These are phyloP conservation scores for Varanus salvator DNA, from an alignment of 2,113 vertebrate species.

Conservation along the genomic window DNA sequence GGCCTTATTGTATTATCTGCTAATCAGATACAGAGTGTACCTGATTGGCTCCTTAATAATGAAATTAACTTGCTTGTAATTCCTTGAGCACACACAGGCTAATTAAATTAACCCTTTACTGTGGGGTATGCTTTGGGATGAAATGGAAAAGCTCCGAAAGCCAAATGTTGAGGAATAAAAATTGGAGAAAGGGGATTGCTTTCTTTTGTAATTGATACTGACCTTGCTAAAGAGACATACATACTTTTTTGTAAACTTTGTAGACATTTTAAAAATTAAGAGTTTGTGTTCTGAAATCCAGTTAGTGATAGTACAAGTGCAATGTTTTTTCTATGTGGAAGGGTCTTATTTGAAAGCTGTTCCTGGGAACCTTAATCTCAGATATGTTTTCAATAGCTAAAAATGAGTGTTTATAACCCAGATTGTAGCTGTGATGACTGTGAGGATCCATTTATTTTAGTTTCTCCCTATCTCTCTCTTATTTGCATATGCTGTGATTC, in stretches of 20 bases:
- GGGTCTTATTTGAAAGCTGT: accelerated
- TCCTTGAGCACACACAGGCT: constrained; percentile 76
- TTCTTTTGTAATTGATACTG: background rate
- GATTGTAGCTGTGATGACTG: background rate
- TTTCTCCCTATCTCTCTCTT: background rate
- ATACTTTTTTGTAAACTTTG: background rate
- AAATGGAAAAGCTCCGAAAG: constrained; percentile 50
- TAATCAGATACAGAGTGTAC: constrained; percentile 78
- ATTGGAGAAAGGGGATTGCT: background rate
- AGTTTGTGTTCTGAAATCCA: background rate
- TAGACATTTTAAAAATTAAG: background rate
- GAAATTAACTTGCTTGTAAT: constrained; percentile 80
- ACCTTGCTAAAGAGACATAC: background rate
- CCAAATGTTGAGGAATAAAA: constrained; percentile 14
- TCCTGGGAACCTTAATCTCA: background rate
- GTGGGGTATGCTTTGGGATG: constrained; percentile 54
- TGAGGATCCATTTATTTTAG: background rate
- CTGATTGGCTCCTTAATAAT: constrained; percentile 80
- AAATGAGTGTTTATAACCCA: background rate
- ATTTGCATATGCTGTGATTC: background rate
- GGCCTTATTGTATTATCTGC: constrained; percentile 78
- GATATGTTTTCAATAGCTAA: background rate
- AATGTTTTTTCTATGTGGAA: background rate
- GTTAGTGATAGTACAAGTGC: background rate
- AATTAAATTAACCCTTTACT: constrained; percentile 79